Evolutionary conservation across 1,140 invertebrate species (phyloP).

Genomic region (Ctenoplectra terminalis): DNA sequence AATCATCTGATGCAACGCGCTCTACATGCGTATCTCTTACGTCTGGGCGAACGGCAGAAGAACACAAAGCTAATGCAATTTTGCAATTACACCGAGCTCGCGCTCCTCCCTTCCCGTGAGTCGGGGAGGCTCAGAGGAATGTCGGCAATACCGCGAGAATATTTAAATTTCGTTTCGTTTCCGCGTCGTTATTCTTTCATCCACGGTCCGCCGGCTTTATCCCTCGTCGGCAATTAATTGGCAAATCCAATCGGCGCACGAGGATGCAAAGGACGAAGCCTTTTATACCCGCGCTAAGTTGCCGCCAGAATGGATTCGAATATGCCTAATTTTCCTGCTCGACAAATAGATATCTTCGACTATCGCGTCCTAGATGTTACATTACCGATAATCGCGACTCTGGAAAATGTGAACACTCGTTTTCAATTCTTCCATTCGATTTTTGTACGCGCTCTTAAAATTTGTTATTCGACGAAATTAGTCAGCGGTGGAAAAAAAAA

Average conservation of each 20-base stretch:
- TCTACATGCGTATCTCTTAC: slow-evolving; percentile 72
- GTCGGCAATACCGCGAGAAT: slow-evolving; percentile 69
- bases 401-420: no score
- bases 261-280: slow-evolving; percentile 46
- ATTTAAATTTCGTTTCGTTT: slow-evolving; percentile 77
- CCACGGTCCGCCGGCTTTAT: slow-evolving; percentile 58
- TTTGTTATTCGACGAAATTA: slow-evolving; percentile 6
- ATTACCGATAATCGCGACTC: no score
- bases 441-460: background rate
- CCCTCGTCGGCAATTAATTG: slow-evolving; percentile 64
- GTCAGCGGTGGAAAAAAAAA: background rate
- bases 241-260: slow-evolving; percentile 66
- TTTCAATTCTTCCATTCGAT: background rate
- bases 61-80: slow-evolving; percentile 79
- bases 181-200: slow-evolving; percentile 76
- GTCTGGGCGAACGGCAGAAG: slow-evolving; percentile 74
- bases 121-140: slow-evolving; percentile 59
- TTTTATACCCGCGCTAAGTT: slow-evolving; percentile 46
- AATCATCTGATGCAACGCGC: slow-evolving; percentile 68
- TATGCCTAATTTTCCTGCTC: no score
- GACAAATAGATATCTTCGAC: no score
- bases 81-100: slow-evolving; percentile 73
- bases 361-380: no score
- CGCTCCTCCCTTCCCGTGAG: slow-evolving; percentile 34
- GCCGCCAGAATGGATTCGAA: slow-evolving; percentile 5